Evolutionary conservation across 2,888 invertebrate genomes (phyloP).

Genomic region (Trissolcus japonicus): DNA sequence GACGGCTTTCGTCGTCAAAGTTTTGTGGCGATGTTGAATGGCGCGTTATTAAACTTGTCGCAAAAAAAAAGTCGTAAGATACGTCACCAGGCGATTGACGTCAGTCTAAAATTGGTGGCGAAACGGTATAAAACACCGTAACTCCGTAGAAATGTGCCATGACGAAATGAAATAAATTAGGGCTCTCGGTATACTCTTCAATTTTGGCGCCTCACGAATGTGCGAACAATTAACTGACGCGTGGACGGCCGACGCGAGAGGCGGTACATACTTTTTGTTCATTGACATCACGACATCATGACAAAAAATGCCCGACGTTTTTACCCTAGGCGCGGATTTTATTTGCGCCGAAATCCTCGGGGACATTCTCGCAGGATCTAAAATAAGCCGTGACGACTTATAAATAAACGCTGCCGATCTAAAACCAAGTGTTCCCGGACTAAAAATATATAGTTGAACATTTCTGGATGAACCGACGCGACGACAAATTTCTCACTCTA

Average conservation of each 20-base stretch:
- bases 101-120: slow-evolving; percentile 42
- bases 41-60: slow-evolving; percentile 41
- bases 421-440: slow-evolving; percentile 29
- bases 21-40: slow-evolving; percentile 31
- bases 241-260: too few relatives aligned
- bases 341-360: too few relatives aligned
- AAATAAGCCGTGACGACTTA: slow-evolving; percentile 28
- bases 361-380: slow-evolving; percentile 1
- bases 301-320: too few relatives aligned
- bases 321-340: too few relatives aligned
- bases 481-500: too few relatives aligned
- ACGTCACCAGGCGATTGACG: slow-evolving; percentile 42
- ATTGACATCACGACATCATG: too few relatives aligned
- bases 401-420: slow-evolving; percentile 40
- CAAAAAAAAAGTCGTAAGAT: slow-evolving; percentile 25
- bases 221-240: too few relatives aligned
- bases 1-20: slow-evolving; percentile 17
- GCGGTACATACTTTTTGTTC: too few relatives aligned
- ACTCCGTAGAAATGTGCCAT: background rate
- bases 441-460: slow-evolving; percentile 16
- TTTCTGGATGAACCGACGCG: too few relatives aligned
- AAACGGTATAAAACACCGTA: slow-evolving; percentile 24
- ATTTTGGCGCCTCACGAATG: too few relatives aligned
- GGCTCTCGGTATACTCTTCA: too few relatives aligned
- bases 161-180: too few relatives aligned